These are phyloP conservation scores for Tiphia femorata DNA, from an alignment of 2,888 invertebrate species.

Conservation along the genomic window DNA sequence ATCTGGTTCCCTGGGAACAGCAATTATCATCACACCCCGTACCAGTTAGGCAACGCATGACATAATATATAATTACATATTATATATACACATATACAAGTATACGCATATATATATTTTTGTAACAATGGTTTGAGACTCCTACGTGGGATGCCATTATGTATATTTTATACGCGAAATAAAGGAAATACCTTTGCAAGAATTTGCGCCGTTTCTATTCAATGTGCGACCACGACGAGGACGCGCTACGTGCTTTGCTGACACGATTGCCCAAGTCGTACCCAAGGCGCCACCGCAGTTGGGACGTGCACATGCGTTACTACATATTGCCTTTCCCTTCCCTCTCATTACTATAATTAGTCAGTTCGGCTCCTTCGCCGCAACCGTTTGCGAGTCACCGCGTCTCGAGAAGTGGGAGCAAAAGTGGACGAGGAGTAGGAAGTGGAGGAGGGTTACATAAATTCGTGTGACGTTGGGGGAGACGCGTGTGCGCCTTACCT, in stretches of 20 bases:
- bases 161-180: conserved; percentile 64
- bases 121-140: conserved; percentile 61
- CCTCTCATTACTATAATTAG: conserved; percentile 49
- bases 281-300: not conserved
- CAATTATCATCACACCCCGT: too few relatives aligned
- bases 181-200: conserved; percentile 58
- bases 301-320: conserved; percentile 23
- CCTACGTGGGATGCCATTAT: conserved; percentile 63
- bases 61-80: conserved; percentile 28
- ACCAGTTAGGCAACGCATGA: conserved; percentile 46
- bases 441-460: not conserved
- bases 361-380: conserved; percentile 43
- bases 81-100: conserved; percentile 1
- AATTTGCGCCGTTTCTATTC: too few relatives aligned
- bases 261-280: not conserved
- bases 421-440: not conserved
- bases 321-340: conserved; percentile 46
- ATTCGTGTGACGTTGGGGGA: too few relatives aligned
- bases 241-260: too few relatives aligned
- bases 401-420: not conserved
- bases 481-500: too few relatives aligned
- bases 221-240: too few relatives aligned
- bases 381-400: too few relatives aligned
- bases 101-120: conserved; percentile 43
- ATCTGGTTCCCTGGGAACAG: too few relatives aligned